Percentiles rank a stretch among this genome's conserved stretches.
Evolutionary conservation across 2,797 vertebrate genomes (phyloP).

Genomic region (Podargus strigoides): DNA sequence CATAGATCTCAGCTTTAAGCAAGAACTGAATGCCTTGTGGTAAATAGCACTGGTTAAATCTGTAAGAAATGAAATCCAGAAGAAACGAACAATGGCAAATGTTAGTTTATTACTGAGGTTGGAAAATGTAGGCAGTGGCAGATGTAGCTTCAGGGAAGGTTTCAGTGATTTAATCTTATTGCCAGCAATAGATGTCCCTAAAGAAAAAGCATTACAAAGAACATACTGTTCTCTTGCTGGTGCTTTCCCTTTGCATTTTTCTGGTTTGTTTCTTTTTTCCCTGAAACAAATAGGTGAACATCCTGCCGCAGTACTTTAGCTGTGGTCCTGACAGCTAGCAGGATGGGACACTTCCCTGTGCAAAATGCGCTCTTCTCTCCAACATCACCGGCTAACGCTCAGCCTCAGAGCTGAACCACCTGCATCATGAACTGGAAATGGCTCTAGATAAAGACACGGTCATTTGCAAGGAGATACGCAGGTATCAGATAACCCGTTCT

Average conservation of each 20-base stretch:
- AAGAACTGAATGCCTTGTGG: constrained; percentile 56
- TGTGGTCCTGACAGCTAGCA: neutral
- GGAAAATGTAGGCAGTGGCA: constrained; percentile 67
- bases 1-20: constrained; percentile 1
- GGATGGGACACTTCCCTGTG: neutral
- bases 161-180: constrained; percentile 64
- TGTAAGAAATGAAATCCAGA: constrained; percentile 67
- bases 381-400: neutral
- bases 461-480: fast-evolving
- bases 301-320: neutral
- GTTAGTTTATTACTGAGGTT: constrained; percentile 66
- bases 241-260: constrained; percentile 52
- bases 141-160: constrained; percentile 66
- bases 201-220: constrained; percentile 58
- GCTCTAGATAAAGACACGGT: too few relatives aligned
- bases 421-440: too few relatives aligned
- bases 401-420: too few relatives aligned
- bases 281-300: neutral
- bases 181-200: constrained; percentile 48
- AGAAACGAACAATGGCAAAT: constrained; percentile 66
- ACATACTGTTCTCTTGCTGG: constrained; percentile 54
- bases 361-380: neutral
- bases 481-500: neutral
- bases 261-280: neutral
- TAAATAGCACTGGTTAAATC: constrained; percentile 48